Conservation (phyloP, 23 tunicate species). For the Styela plicata region DNA sequence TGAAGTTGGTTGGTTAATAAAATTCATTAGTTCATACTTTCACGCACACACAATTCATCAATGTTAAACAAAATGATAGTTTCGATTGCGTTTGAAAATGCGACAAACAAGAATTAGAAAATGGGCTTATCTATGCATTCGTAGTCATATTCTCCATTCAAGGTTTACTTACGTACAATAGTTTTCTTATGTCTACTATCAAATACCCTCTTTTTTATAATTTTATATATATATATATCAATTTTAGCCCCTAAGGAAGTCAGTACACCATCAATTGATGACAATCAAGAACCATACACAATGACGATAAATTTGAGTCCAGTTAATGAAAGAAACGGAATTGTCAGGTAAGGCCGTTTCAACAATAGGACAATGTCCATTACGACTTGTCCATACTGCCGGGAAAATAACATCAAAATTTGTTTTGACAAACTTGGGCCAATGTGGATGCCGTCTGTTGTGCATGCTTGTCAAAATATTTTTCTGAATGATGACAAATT, state of each 20-base stretch:
- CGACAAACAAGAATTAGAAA: background rate
- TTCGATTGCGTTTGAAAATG: background rate
- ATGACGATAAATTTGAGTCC: background rate
- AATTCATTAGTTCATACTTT: background rate
- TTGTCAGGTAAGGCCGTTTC: slow-evolving; percentile 8
- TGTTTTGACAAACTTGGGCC: background rate
- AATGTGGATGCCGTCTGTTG: no score
- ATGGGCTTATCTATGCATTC: background rate
- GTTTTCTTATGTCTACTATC: background rate
- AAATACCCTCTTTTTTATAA: background rate
- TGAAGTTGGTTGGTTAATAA: background rate
- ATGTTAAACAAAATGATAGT: no score
- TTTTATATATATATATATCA: no score
- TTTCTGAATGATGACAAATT: background rate
- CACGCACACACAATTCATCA: background rate
- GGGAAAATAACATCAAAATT: background rate
- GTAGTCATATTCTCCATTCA: background rate
- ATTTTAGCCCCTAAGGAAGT: background rate
- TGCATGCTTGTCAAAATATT: no score
- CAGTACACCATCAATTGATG: background rate
- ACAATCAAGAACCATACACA: background rate
- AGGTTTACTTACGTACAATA: background rate
- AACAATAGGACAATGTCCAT: no score
- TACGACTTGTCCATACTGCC: background rate
- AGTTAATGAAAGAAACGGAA: slow-evolving; percentile 18